Conservation (phyloP, 2,888 invertebrate species). For the Sussaba pulchella region DNA sequence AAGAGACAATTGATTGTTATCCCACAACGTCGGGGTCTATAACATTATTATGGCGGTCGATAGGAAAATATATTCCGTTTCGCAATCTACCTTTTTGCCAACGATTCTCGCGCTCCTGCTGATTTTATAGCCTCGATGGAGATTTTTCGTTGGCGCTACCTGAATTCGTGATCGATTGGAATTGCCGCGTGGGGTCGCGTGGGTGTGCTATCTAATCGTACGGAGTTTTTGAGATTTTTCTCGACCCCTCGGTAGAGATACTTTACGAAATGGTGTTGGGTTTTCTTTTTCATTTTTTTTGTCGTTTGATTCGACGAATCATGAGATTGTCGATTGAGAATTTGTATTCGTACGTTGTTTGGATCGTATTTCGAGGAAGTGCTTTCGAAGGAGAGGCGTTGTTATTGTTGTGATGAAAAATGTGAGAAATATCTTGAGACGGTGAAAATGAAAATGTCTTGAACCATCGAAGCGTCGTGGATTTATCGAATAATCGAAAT, state of each 20-base stretch:
- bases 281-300: too few relatives aligned
- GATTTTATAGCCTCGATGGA: constrained; percentile 29
- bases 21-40: constrained; percentile 42
- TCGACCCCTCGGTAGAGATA: neutral
- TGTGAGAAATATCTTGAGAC: too few relatives aligned
- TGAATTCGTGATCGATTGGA: constrained; percentile 63
- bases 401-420: too few relatives aligned
- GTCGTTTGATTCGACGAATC: too few relatives aligned
- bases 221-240: constrained; percentile 45
- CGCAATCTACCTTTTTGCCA: constrained; percentile 39
- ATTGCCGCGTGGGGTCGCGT: constrained; percentile 51
- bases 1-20: constrained; percentile 52
- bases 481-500: neutral
- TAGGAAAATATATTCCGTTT: constrained; percentile 57
- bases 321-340: too few relatives aligned
- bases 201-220: constrained; percentile 28
- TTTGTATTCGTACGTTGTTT: too few relatives aligned
- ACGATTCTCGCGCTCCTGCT: constrained; percentile 22
- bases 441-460: too few relatives aligned
- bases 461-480: too few relatives aligned
- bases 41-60: constrained; percentile 56
- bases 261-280: constrained; percentile 12
- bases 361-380: too few relatives aligned
- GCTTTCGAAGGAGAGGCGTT: too few relatives aligned
- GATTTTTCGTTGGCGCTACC: constrained; percentile 22